Evolutionary conservation across 2,888 invertebrate genomes (phyloP), one percentile per base, ranked within the genome.

Genomic region (Drosophila lutescens): DNA sequence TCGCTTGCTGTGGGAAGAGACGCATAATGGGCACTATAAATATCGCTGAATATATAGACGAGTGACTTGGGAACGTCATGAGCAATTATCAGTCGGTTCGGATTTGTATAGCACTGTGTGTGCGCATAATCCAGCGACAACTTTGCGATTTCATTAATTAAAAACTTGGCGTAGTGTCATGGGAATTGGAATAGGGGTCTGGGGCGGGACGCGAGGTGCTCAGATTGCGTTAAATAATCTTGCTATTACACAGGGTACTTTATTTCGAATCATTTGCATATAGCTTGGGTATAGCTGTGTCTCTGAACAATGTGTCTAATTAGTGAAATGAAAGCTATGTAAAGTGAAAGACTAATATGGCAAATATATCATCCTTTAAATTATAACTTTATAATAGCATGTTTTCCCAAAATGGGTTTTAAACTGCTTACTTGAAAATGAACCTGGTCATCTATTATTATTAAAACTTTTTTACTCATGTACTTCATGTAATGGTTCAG

Each of bases 1-100:
- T 55, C 92, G 90, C 74, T 91, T 90, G 88, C 92, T 92, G 77
- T 34, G 89, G 60, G 41, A 47, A 62, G 62, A 61, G 47, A 47
- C 23, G 36, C 59, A 61, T 34, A 62, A 50, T 43, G 63, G 49
- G 32, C 51, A 66, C 66, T 40, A 66, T 66, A 40, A 66, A 67
- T 66, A 66, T 66, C 55, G 46, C 53, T 40, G 68, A n/a, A 32
- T 9, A 44, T 20, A 32, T 43, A n/a, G 20, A 30, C n/a, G 26
- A n/a, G n/a, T 38, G 58, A 49, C 63, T 36, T 65, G 65, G 66
- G 43, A 67, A 46, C 55, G 54, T 63, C 67, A 67, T 50, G 38
- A 38, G 70, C 67, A 70, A 68, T 68, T 68, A 68, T 68, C 67
- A 49, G 62, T 61, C 38, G 15, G 36, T 36, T 59, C 23, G 43